These are phyloP conservation scores for Petrolisthes cinctipes DNA, from an alignment of 2,888 invertebrate genomes.

Conservation along the genomic window DNA sequence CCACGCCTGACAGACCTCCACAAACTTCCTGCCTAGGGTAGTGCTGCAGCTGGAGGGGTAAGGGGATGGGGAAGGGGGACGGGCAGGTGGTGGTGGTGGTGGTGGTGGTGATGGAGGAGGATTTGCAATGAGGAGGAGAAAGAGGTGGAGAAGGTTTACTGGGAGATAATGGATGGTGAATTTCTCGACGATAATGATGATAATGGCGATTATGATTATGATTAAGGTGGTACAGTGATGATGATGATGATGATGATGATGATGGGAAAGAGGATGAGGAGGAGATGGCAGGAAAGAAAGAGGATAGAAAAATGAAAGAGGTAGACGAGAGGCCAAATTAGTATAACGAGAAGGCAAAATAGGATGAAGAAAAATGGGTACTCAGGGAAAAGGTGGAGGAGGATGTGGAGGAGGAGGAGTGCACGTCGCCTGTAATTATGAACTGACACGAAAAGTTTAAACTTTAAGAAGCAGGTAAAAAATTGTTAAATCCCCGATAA, in stretches of 20 bases:
- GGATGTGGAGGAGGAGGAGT: background rate
- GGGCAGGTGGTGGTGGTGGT: background rate
- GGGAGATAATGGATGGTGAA: background rate
- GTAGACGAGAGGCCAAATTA: background rate
- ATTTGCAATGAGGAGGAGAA: background rate
- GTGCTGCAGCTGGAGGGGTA: background rate
- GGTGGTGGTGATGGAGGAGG: background rate
- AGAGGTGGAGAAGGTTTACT: background rate
- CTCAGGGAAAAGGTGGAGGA: background rate
- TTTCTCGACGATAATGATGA: too few relatives aligned
- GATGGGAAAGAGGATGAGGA: background rate
- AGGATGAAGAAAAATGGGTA: background rate
- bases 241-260: too few relatives aligned
- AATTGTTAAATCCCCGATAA: constrained; percentile 34
- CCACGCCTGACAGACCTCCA: too few relatives aligned
- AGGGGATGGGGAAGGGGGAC: background rate
- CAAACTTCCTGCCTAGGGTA: background rate
- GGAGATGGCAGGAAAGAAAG: background rate
- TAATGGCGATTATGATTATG: too few relatives aligned
- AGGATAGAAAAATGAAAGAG: background rate
- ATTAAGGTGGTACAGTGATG: too few relatives aligned
- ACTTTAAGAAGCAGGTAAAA: background rate
- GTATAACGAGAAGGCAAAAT: background rate
- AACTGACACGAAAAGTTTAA: constrained; percentile 24
- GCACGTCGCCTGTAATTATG: constrained; percentile 23